These are phyloP conservation scores for Melolontha melolontha DNA, from an alignment of 2,888 invertebrate genomes.

Conservation along the genomic window DNA sequence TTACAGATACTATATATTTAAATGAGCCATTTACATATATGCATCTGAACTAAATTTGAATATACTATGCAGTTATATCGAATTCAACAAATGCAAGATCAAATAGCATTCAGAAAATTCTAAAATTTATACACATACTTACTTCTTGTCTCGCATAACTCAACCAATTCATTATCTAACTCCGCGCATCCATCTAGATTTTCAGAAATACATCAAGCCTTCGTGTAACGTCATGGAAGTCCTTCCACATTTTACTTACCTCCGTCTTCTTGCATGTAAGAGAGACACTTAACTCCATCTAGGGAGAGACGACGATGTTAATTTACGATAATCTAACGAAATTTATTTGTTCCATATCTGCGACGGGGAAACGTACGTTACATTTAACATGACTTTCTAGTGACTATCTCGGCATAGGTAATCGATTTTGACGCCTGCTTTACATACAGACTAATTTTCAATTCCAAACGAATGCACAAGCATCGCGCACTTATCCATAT, in stretches of 20 bases:
- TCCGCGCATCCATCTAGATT: slow-evolving; percentile 15
- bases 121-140: no score
- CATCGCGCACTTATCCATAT: slow-evolving; percentile 6
- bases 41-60: no score
- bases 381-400: slow-evolving; percentile 43
- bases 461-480: slow-evolving; percentile 21
- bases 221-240: slow-evolving; percentile 3
- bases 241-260: neutral
- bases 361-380: slow-evolving; percentile 29
- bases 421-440: slow-evolving; percentile 41
- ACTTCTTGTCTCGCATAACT: no score
- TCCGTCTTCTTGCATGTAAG: neutral
- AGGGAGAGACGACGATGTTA: slow-evolving; percentile 34
- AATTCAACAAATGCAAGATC: no score
- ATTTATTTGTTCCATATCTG: slow-evolving; percentile 39
- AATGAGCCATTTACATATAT: no score
- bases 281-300: slow-evolving; percentile 13
- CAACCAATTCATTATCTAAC: slow-evolving; percentile 7
- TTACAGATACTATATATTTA: no score
- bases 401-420: slow-evolving; percentile 41
- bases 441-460: slow-evolving; percentile 42
- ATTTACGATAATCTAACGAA: slow-evolving; percentile 35
- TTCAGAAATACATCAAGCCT: slow-evolving; percentile 22
- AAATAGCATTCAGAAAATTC: no score
- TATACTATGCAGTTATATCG: no score